Evolutionary conservation across 2,888 invertebrate species (phyloP).

Genomic region (Panopea generosa): DNA sequence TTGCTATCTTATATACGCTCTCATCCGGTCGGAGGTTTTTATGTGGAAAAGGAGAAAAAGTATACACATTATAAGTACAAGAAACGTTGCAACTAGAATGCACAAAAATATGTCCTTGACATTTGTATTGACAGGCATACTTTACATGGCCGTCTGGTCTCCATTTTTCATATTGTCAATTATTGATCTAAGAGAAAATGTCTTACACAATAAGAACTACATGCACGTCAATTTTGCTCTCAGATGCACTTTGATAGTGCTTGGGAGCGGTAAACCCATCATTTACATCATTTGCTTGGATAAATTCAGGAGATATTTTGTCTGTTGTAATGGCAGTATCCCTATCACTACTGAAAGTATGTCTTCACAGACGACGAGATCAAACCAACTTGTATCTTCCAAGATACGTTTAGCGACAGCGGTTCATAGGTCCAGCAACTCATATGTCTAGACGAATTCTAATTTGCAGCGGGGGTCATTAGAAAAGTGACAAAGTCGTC

Average conservation of each 20-base stretch:
- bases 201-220: constrained; percentile 1
- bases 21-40: constrained; percentile 24
- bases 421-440: too few species aligned
- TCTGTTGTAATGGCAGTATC: too few species aligned
- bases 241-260: constrained; percentile 46
- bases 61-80: constrained; percentile 16
- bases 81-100: constrained; percentile 26
- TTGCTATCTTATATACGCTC: constrained; percentile 17
- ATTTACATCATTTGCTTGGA: constrained; percentile 43
- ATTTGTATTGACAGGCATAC: constrained; percentile 39
- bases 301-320: constrained; percentile 51
- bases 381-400: too few species aligned
- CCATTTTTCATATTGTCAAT: constrained; percentile 54
- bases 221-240: constrained; percentile 38
- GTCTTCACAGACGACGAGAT: too few species aligned
- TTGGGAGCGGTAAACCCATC: constrained; percentile 55
- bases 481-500: too few species aligned
- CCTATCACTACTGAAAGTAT: too few species aligned
- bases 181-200: constrained; percentile 28
- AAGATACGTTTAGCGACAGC: too few species aligned
- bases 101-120: constrained; percentile 34
- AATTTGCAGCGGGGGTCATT: too few species aligned
- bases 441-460: too few species aligned
- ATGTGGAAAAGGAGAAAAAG: constrained; percentile 22
- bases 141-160: constrained; percentile 50